A percentile compares a stretch with the other conserved stretches of the same genome.
These are phyloP conservation scores for Pyrochroa serraticornis DNA, from an alignment of 2,888 invertebrate genomes.

Conservation along the genomic window DNA sequence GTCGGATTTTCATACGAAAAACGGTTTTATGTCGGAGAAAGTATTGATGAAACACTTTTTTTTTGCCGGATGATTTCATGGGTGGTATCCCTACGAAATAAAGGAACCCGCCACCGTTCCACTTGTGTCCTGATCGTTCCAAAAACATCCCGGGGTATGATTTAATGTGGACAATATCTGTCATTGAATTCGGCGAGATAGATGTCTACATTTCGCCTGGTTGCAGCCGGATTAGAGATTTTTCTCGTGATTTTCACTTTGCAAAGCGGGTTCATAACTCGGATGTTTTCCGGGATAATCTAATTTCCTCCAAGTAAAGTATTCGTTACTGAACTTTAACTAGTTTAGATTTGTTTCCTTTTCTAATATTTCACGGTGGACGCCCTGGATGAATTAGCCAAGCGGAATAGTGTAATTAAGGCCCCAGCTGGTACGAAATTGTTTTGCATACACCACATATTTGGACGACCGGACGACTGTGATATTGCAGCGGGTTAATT, in stretches of 20 bases:
- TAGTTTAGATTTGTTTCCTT: constrained; percentile 30
- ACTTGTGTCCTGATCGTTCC: no score
- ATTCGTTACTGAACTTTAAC: constrained; percentile 26
- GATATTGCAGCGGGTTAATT: constrained; percentile 10
- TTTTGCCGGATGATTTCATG: no score
- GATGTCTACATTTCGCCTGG: no score
- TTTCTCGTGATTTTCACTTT: background rate
- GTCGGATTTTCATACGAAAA: no score
- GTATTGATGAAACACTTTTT: no score
- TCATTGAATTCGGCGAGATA: no score
- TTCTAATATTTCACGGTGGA: constrained; percentile 32
- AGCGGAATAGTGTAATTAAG: constrained; percentile 28
- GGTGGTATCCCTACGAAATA: no score
- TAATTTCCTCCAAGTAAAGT: constrained; percentile 28
- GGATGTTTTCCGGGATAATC: constrained; percentile 17
- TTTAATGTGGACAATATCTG: no score
- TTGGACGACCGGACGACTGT: constrained; percentile 2
- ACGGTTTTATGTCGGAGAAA: no score
- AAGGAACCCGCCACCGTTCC: no score
- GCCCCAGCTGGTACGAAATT: constrained; percentile 30
- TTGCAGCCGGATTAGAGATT: no score
- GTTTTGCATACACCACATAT: constrained; percentile 33
- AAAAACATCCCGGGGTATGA: no score
- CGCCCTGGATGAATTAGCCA: constrained; percentile 26
- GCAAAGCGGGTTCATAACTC: constrained; percentile 11